Conservation (phyloP, 2,113 vertebrate species). For the Alethe diademata region DNA sequence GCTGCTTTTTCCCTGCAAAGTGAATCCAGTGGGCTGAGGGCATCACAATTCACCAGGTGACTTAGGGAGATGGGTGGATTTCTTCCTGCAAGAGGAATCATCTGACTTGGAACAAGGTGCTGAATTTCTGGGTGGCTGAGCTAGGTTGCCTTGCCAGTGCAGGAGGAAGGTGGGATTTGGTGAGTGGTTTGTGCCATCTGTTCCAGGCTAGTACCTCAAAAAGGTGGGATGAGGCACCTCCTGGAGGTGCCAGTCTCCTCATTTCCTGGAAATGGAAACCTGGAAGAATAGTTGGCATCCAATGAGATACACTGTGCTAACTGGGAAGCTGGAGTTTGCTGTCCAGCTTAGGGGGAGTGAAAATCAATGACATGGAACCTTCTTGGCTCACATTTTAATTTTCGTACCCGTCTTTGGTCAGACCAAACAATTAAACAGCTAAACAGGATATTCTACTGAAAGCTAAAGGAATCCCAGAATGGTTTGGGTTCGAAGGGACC, state of each 20-base stretch:
- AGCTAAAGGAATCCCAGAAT: neutral
- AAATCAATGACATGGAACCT: neutral
- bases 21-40: neutral
- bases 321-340: neutral
- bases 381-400: neutral
- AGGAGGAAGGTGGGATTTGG: neutral
- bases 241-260: neutral
- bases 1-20: neutral
- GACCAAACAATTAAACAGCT: neutral
- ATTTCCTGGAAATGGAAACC: neutral
- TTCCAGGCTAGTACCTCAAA: neutral
- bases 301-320: fast-evolving
- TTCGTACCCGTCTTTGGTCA: neutral
- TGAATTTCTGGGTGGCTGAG: neutral
- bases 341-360: neutral
- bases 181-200: neutral
- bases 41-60: too few relatives aligned
- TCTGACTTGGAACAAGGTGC: neutral
- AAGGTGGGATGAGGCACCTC: neutral
- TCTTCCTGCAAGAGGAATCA: neutral
- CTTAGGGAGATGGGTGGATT: neutral
- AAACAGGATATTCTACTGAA: neutral
- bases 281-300: neutral
- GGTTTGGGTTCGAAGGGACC: neutral
- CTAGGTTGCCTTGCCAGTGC: neutral